Conservation (phyloP, 2,797 vertebrate species). For the Myiotriccus ornatus region DNA sequence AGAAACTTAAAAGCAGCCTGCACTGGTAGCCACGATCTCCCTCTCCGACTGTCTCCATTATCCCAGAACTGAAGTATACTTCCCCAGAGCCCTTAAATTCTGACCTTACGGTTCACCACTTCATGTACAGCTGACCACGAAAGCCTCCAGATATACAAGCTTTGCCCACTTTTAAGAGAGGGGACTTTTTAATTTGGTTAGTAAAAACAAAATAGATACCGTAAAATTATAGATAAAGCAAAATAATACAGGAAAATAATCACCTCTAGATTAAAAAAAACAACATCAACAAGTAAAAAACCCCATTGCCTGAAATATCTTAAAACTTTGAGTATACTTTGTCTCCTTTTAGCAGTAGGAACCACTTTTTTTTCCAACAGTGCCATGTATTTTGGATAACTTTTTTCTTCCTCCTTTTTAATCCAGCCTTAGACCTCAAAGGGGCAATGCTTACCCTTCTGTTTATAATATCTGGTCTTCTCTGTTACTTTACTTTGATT, state of each 20-base stretch:
- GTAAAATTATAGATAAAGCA: not conserved
- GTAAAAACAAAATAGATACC: not conserved
- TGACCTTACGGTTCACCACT: not conserved
- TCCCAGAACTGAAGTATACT: not conserved
- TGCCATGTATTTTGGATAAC: not conserved
- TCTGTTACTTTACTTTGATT: not conserved
- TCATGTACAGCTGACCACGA: fast-evolving
- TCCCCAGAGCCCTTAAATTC: not conserved
- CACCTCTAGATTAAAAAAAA: not conserved
- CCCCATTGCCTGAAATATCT: not conserved
- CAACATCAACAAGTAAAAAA: not conserved
- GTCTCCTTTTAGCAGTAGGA: not conserved
- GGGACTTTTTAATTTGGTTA: not conserved
- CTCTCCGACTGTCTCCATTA: not conserved
- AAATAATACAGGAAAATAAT: not conserved
- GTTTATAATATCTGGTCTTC: not conserved
- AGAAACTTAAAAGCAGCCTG: not conserved
- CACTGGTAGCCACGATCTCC: not conserved
- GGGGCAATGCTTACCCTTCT: not conserved
- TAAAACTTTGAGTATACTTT: not conserved
- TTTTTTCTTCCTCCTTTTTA: not conserved
- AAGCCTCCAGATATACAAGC: not conserved
- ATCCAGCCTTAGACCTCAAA: not conserved
- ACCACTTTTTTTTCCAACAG: not conserved
- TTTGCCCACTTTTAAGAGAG: not conserved